A percentile compares a stretch with the other conserved stretches of the same genome.
These are phyloP conservation scores for Chelmon rostratus DNA, from an alignment of 2,797 vertebrate genomes.

Conservation along the genomic window DNA sequence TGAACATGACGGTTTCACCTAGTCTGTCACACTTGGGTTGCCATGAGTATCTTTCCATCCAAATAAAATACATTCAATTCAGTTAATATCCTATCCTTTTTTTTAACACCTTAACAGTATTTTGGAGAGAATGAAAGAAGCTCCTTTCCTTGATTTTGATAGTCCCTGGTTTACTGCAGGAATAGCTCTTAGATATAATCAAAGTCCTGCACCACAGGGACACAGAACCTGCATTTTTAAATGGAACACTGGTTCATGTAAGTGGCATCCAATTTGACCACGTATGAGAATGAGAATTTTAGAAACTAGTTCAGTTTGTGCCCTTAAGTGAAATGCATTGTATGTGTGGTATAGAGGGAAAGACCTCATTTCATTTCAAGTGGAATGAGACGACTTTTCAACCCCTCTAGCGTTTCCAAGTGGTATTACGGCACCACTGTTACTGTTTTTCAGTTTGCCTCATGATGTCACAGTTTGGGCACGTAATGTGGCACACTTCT, in stretches of 20 bases:
- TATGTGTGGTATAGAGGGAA: slow-evolving; percentile 3
- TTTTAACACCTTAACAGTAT: not conserved
- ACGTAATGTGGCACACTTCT: not conserved
- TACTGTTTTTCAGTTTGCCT: slow-evolving; percentile 14
- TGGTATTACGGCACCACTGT: too few species aligned
- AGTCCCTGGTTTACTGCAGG: not conserved
- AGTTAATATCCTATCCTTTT: not conserved
- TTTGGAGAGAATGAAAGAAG: not conserved
- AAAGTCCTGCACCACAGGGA: not conserved
- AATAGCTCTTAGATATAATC: slow-evolving; percentile 14
- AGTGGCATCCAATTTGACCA: not conserved
- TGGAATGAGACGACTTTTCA: too few species aligned
- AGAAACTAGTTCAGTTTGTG: slow-evolving; percentile 13
- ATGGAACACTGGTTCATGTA: slow-evolving; percentile 7
- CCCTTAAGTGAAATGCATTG: slow-evolving; percentile 10
- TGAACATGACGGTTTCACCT: not conserved
- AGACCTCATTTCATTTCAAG: slow-evolving; percentile 16
- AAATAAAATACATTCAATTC: slow-evolving; percentile 2
- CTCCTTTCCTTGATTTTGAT: slow-evolving; percentile 1
- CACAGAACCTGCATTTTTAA: not conserved
- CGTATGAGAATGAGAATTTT: not conserved
- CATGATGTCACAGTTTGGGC: not conserved
- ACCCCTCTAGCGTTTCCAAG: too few species aligned
- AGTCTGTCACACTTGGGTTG: not conserved
- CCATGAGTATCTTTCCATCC: not conserved